Base-by-base conservation (phyloP, 2,888 invertebrate species). In the Exephanes ischioxanthus region DNA sequence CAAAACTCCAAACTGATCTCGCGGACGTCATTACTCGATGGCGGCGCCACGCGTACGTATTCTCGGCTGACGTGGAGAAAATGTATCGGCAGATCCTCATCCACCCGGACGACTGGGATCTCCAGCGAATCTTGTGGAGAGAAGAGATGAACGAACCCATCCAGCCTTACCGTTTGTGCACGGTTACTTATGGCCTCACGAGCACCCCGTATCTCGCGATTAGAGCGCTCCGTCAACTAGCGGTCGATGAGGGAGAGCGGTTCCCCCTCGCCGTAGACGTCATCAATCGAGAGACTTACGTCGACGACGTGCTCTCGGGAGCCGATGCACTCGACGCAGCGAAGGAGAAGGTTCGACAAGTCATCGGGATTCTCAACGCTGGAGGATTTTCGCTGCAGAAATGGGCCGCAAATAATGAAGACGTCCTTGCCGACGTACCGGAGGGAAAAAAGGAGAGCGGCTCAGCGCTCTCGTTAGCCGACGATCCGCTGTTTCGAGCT, bases 51-150 rank as follows among this genome's bases (percentile, higher is more conserved):
- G 85, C 80, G 4, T 87, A 89, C 61, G 89, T 91, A 0, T 83
- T 94, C 14, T 90, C 89, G n/a, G 91, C 91, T 0, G 93, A 94
- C 73, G 90, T 94, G n/a, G 90, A 87, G 14, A 93, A 94, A 86
- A 93, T 93, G 91, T 93, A 91, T 79, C 87, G 92, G 0, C 92
- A 92, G 81, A 89, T 93, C 16, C 9, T 48, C 0, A 72, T 93
- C 0, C 73, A 87, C 19, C 72, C 80, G 0, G 83, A 84, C 2
- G 89, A 93, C 67, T 63, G 88, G 7, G 71, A 89, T 30, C 87
- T 90, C 30, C 93, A 92, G 53, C 66, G 90, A 7, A 92, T 94
- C 14, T 61, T 94, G 14, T 94, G 93, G 93, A 83, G 91, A n/a
- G 76, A 86, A 4, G 30, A 16, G 0, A 3, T 0, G 66, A 7